These are phyloP conservation scores for Crambe crambe DNA, from an alignment of 37 sponge, comb jelly and placozoan genomes.

Conservation along the genomic window DNA sequence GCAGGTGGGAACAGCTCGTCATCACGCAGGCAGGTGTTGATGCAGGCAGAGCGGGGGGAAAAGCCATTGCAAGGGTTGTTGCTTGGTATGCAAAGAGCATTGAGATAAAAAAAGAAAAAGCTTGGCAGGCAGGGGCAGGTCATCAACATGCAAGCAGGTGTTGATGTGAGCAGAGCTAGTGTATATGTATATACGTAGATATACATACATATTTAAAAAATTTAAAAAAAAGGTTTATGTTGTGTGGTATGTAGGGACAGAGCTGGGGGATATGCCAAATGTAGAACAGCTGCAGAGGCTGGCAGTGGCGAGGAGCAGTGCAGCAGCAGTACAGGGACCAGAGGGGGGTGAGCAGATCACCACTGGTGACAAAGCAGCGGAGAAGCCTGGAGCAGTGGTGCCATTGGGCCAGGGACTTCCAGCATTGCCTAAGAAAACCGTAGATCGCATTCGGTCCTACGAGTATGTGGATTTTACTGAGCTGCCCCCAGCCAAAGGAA, in stretches of 20 bases:
- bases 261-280: not conserved
- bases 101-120: no score
- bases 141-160: no score
- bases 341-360: not conserved
- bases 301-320: not conserved
- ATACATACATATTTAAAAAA: no score
- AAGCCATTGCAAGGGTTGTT: no score
- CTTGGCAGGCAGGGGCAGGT: no score
- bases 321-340: not conserved
- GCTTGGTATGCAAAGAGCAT: no score
- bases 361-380: not conserved
- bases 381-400: not conserved
- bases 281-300: not conserved
- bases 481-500: constrained; percentile 48
- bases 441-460: constrained; percentile 15
- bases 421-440: constrained; percentile 19
- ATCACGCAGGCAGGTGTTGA: no score
- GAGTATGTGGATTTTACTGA: constrained; percentile 43
- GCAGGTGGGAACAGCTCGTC: no score
- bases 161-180: no score
- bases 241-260: not conserved
- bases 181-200: no score
- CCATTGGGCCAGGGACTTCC: constrained; percentile 24
- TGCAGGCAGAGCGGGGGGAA: no score
- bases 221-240: no score